Conservation (phyloP, 2,113 vertebrate genomes). For the Pelmatolapia mariae region DNA sequence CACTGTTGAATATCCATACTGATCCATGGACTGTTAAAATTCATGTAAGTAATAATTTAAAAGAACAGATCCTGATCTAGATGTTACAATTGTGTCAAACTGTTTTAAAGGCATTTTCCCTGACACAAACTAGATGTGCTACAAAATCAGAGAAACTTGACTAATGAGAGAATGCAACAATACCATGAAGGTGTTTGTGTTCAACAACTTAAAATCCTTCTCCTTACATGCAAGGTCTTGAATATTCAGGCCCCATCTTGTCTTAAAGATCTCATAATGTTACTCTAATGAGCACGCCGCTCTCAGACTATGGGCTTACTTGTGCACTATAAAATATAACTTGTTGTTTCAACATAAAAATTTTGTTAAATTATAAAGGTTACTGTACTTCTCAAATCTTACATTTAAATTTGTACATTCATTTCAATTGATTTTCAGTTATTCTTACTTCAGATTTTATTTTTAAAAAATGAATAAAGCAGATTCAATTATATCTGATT, state of each 20-base stretch:
- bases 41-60: background rate
- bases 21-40: background rate
- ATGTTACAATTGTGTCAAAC: background rate
- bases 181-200: background rate
- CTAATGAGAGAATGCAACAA: background rate
- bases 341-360: background rate
- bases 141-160: background rate
- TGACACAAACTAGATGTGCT: background rate
- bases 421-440: background rate
- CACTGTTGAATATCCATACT: fast-evolving
- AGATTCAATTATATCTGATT: background rate
- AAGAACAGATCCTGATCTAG: background rate
- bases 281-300: background rate
- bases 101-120: background rate
- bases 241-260: background rate
- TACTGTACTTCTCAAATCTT: background rate
- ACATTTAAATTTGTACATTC: background rate
- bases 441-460: background rate
- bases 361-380: background rate
- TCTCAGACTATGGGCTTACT: background rate
- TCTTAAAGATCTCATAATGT: background rate
- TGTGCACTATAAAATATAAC: background rate
- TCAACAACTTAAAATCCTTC: background rate
- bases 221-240: fast-evolving
- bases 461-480: background rate